Evolutionary conservation across 92 coral and sea anemone species (phyloP).

Genomic region (Actinernus sp.): DNA sequence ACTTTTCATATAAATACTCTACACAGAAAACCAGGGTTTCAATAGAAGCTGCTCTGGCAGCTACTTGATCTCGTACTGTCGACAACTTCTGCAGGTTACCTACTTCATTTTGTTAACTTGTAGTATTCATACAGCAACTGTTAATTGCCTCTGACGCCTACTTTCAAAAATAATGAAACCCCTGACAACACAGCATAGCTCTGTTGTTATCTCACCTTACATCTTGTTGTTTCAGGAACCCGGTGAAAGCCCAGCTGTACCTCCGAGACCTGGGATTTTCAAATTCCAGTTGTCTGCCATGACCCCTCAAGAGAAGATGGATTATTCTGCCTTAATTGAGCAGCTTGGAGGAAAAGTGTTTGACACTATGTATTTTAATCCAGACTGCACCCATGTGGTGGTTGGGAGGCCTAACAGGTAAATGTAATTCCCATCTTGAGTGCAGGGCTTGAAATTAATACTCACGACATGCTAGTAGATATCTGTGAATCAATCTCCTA

Average conservation of each 20-base stretch:
- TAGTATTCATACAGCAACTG: background rate
- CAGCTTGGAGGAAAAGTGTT: slow-evolving; percentile 91
- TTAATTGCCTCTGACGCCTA: background rate
- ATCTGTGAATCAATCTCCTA: background rate
- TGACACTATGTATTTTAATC: slow-evolving; percentile 84
- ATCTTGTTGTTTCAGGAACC: slow-evolving; percentile 17
- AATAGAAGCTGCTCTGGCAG: too few species aligned
- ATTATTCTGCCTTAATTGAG: slow-evolving; percentile 89
- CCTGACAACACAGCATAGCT: too few species aligned
- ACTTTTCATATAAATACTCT: too few species aligned
- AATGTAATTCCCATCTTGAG: too few species aligned
- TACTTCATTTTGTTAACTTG: too few species aligned
- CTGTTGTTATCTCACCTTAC: too few species aligned
- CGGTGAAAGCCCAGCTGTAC: slow-evolving; percentile 11
- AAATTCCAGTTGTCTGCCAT: slow-evolving; percentile 92
- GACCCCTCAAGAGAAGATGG: slow-evolving; percentile 94
- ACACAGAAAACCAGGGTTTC: too few species aligned
- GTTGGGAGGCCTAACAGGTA: slow-evolving; percentile 94
- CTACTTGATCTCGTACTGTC: too few species aligned
- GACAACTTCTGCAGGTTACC: too few species aligned
- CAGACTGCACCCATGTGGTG: slow-evolving; percentile 87
- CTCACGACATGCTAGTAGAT: background rate
- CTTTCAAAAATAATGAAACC: too few species aligned
- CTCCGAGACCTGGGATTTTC: slow-evolving; percentile 9
- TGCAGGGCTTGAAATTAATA: background rate